Percentiles rank a stretch among this genome's conserved stretches.
phyloP scores from a whole-genome alignment of 2,113 vertebrate species.

The Neogobius melanostomus region DNA sequence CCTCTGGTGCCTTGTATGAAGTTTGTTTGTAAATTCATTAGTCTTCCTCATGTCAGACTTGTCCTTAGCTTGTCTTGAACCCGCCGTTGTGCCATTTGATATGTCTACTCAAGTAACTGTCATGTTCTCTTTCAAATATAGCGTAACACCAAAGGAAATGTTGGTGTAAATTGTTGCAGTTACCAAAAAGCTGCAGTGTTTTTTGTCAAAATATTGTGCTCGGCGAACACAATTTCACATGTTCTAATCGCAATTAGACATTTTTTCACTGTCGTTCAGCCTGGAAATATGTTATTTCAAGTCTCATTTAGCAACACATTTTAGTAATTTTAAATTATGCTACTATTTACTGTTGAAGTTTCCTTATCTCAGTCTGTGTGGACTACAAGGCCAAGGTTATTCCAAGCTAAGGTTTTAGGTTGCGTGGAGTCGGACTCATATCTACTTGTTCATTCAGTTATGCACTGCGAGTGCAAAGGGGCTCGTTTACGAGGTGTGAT shows the following conservation, averaged over 20 bases:
- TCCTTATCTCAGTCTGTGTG: slow-evolving; percentile 45
- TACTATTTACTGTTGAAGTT: slow-evolving; percentile 41
- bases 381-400: slow-evolving; percentile 44
- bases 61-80: slow-evolving; percentile 24
- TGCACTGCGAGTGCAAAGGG: background rate
- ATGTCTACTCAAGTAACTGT: slow-evolving; percentile 34
- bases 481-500: background rate
- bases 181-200: too few species aligned
- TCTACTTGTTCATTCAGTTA: slow-evolving; percentile 30
- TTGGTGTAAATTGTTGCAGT: background rate
- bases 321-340: slow-evolving; percentile 9
- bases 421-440: slow-evolving; percentile 22
- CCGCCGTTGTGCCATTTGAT: slow-evolving; percentile 39
- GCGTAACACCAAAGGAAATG: background rate
- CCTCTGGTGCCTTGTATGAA: background rate
- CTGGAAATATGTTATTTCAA: slow-evolving; percentile 52
- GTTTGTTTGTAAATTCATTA: slow-evolving; percentile 18
- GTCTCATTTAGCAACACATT: background rate
- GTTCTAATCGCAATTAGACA: too few species aligned
- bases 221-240: too few species aligned
- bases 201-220: too few species aligned
- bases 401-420: slow-evolving; percentile 35
- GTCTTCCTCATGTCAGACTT: slow-evolving; percentile 35
- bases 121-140: slow-evolving; percentile 21
- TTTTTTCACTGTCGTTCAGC: too few species aligned